Percentiles rank a stretch among this genome's conserved stretches.
These are phyloP conservation scores for Palaemon carinicauda DNA, from an alignment of 1,140 invertebrate genomes.

Conservation along the genomic window DNA sequence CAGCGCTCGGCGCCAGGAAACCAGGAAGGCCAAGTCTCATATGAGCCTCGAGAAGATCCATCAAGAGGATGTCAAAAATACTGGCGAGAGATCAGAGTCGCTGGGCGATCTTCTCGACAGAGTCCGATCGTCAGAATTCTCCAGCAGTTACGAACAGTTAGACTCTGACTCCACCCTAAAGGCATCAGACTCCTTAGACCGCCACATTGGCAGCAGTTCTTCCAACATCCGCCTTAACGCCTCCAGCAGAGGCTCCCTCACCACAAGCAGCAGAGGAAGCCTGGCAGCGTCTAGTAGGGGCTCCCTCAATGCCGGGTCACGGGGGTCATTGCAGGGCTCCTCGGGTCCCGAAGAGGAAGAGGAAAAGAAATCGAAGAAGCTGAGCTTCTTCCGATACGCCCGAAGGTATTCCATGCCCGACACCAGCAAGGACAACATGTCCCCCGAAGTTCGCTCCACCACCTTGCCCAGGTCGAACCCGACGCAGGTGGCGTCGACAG, in stretches of 20 bases:
- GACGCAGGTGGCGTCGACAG: conserved; percentile 54
- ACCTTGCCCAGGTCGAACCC: conserved; percentile 59
- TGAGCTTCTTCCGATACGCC: conserved; percentile 56
- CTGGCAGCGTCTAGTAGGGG: conserved; percentile 58
- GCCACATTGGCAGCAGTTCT: conserved; percentile 58
- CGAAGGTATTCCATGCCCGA: conserved; percentile 57
- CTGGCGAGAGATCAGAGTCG: conserved; percentile 58
- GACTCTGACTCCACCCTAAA: conserved; percentile 60
- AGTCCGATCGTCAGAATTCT: conserved; percentile 58
- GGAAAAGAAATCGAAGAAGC: conserved; percentile 57
- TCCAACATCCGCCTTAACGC: conserved; percentile 59
- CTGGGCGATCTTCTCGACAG: conserved; percentile 57
- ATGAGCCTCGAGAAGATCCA: conserved; percentile 60
- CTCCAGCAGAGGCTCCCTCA: conserved; percentile 57
- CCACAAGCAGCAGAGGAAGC: conserved; percentile 59
- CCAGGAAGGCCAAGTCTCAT: conserved; percentile 58
- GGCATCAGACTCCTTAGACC: conserved; percentile 57
- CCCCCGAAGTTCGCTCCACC: conserved; percentile 58
- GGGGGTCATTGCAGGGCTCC: conserved; percentile 73
- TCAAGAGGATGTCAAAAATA: conserved; percentile 57
- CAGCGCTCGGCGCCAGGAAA: conserved; percentile 66
- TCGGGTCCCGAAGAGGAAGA: conserved; percentile 67
- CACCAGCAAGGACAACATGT: conserved; percentile 50
- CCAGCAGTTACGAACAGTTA: conserved; percentile 59
- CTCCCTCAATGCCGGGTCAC: conserved; percentile 56